Base-by-base conservation (phyloP, 2,888 invertebrate species). In the Crepidodera aurea region DNA sequence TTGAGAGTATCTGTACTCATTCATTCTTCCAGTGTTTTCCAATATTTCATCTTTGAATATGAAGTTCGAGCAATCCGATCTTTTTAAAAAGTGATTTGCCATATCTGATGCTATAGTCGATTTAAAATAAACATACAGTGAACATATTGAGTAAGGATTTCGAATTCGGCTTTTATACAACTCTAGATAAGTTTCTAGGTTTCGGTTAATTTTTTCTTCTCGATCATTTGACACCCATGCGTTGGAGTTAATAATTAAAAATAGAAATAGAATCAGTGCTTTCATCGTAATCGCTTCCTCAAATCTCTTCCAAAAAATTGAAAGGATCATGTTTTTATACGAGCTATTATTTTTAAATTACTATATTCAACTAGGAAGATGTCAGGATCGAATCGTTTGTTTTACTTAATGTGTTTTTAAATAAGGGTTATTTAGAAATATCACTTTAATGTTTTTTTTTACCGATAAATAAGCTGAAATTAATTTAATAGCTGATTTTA, bases 161-260 rank as follows among this genome's bases (percentile, higher is more conserved):
- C 13, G 2, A 12, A 40, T 19, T 16, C n/a, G 6, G 1, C 22
- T 53, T 25, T 40, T 25, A 29, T 40, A 53, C 7, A 15, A 16
- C 27, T 37, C n/a, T 10, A 53, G 13, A 15, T 53, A 53, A 15
- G 15, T 53, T 25, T 40, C 16, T 29, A 53, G 15, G 25, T 53
- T 53, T 53, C 27, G 12, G 2, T 29, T 8, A 29, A 8, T 4
- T 29, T 29, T 29, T 29, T 29, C 29, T 29, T 29, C 29, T 8
- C n/a, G 2, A 29, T 10, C 29, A 8, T 8, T 8, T 29, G 5
- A 3, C 2, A 8, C 10, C 29, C 6, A 29, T 29, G 10, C 10
- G 8, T 6, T 10, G 29, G 5, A 6, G 29, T 29, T 29, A 10
- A 29, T 29, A 8, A 8, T 29, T 8, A 10, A 1, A 29, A 29